phyloP scores from a whole-genome alignment of 2,888 invertebrate genomes.

The Endomychus coccineus region DNA sequence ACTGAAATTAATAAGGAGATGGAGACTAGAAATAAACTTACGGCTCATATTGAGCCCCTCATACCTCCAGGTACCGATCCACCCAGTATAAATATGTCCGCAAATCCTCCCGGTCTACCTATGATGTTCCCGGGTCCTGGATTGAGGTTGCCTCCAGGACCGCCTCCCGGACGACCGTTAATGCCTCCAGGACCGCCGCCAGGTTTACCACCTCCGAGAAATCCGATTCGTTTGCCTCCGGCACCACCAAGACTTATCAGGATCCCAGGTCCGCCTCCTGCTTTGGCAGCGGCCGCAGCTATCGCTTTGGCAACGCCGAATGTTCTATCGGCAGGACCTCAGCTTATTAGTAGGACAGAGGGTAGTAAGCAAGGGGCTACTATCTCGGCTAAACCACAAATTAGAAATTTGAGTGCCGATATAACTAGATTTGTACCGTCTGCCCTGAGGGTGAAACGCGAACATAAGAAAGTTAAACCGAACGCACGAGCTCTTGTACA shows the following conservation, averaged over 20 bases:
- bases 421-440: constrained; percentile 94
- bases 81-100: constrained; percentile 27
- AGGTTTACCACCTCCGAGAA: constrained; percentile 53
- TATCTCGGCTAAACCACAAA: constrained; percentile 95
- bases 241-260: constrained; percentile 48
- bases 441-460: constrained; percentile 82
- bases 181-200: constrained; percentile 54
- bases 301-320: constrained; percentile 50
- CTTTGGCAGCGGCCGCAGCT: constrained; percentile 18
- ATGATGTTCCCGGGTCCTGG: constrained; percentile 33
- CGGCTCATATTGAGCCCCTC: constrained; percentile 31
- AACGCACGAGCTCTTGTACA: constrained; percentile 48
- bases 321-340: constrained; percentile 75
- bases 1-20: constrained; percentile 42
- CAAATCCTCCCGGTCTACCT: constrained; percentile 34
- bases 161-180: constrained; percentile 48
- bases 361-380: constrained; percentile 58
- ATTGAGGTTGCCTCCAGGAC: constrained; percentile 50
- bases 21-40: constrained; percentile 23
- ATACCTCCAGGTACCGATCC: constrained; percentile 37
- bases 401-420: constrained; percentile 86
- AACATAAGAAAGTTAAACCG: constrained; percentile 61
- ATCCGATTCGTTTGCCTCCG: constrained; percentile 50
- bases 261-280: constrained; percentile 33
- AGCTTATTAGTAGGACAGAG: constrained; percentile 67